Evolutionary conservation across 2,797 vertebrate species (phyloP).

Genomic region (Sebastes cheni): DNA sequence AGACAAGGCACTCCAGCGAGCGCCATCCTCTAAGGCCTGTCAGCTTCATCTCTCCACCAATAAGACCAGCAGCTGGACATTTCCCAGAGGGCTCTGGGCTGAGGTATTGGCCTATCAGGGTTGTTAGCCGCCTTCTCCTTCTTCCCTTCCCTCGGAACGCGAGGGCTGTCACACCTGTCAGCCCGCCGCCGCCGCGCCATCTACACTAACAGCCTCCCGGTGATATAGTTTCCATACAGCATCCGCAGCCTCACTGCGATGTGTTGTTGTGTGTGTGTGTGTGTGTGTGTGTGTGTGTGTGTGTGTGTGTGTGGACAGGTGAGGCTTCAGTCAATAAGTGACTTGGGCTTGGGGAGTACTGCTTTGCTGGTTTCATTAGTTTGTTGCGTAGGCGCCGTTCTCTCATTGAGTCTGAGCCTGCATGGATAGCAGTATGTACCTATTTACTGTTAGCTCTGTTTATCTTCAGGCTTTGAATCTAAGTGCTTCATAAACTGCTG

Average conservation of each 20-base stretch:
- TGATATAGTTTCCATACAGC: conserved; percentile 18
- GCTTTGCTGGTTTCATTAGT: neutral
- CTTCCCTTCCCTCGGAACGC: neutral
- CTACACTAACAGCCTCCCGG: conserved; percentile 20
- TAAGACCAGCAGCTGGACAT: conserved; percentile 61
- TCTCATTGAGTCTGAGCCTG: neutral
- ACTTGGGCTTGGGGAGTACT: neutral
- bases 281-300: no score
- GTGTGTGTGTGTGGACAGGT: neutral
- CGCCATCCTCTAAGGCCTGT: conserved; percentile 52
- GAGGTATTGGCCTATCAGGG: conserved; percentile 45
- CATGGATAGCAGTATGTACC: neutral
- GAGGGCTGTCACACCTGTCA: conserved; percentile 64
- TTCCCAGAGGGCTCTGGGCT: conserved; percentile 48
- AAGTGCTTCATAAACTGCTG: neutral
- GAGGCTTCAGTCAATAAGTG: conserved; percentile 21
- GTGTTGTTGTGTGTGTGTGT: neutral
- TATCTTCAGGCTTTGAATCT: neutral
- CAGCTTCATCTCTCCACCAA: conserved; percentile 58
- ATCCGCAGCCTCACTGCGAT: neutral
- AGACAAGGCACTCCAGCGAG: conserved; percentile 35
- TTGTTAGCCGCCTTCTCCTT: conserved; percentile 24
- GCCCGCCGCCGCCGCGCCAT: neutral
- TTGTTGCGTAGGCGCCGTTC: neutral
- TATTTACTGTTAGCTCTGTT: neutral